Base-by-base conservation (phyloP, 2,113 vertebrate genomes). In the Paradoxurus hermaphroditus region DNA sequence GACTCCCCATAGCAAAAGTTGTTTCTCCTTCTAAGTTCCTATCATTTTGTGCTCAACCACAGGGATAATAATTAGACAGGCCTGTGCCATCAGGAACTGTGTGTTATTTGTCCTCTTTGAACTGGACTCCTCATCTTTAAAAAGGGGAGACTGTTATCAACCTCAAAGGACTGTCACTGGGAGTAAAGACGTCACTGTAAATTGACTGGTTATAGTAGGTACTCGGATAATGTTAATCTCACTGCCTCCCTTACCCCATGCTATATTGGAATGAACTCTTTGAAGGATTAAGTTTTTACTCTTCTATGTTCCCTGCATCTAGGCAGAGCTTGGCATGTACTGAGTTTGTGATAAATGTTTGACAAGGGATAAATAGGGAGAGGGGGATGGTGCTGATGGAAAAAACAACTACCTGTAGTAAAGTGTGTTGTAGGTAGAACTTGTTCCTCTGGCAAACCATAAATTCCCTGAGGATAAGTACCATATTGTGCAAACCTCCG, bases 231-330 rank as follows among this genome's bases (percentile, higher is more conserved):
- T n/a, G n/a, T 68, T 82, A 79, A 51, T 56, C 67, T 68, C 4
- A 2, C 14, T 49, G 31, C 51, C 36, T 86, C n/a, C 31, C 7
- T 5, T 31, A 89, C 6, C 23, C 18, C n/a, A 75, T 49, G 31
- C 34, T 39, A 16, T 27, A 83, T 31, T 72, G 70, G 51, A 84
- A 90, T 59, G 53, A 91, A 89, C 29, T 78, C 41, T 91, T 92
- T 75, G 81, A 88, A 88, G 53, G 90, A 86, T 39, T 79, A 14
- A 36, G 31, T 77, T 63, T 92, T 88, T 84, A 90, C 39, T 95
- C 12, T 84, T 82, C 75, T 7, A 4, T 83, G 36, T 86, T 87
- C 19, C 62, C 7, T 86, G 59, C 39, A 91, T 29, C 39, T 44
- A 86, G 8, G 56, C 13, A 73, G 36, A 94, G 1, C n/a, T 53